Evolutionary conservation across 1,140 invertebrate species (phyloP).

Genomic region (Hylaeus volcanicus): DNA sequence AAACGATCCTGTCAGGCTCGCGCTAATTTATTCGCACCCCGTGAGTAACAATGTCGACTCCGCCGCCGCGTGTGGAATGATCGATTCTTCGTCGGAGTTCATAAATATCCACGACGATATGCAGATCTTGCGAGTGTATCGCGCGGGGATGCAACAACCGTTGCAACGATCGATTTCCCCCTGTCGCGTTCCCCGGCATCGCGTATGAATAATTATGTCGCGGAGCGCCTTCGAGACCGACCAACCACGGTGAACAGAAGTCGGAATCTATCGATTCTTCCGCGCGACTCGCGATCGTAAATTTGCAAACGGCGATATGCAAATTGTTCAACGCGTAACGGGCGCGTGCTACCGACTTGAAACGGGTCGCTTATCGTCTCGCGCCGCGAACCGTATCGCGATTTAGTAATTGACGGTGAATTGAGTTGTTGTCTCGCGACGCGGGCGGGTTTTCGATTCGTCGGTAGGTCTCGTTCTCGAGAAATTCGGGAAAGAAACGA

Average conservation of each 20-base stretch:
- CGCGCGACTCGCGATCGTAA: conserved; percentile 8
- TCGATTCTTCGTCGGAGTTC: conserved; percentile 21
- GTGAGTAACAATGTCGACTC: conserved; percentile 2
- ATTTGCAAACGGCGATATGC: conserved; percentile 38
- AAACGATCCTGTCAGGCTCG: neutral
- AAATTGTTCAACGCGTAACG: conserved; percentile 2
- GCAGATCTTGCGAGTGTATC: conserved; percentile 8
- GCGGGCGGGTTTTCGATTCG: neutral
- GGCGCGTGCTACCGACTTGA: neutral
- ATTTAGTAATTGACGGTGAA: conserved; percentile 31
- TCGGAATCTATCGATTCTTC: conserved; percentile 1
- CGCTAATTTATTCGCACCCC: neutral
- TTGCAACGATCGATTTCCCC: neutral
- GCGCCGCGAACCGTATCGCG: conserved; percentile 12
- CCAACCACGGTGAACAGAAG: neutral
- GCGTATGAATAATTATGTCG: conserved; percentile 38
- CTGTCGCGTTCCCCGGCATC: neutral
- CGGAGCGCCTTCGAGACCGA: conserved; percentile 1
- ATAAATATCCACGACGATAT: conserved; percentile 39
- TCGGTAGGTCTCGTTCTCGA: too few relatives aligned
- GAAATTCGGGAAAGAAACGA: too few relatives aligned
- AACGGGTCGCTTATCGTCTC: conserved; percentile 8
- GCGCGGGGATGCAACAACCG: neutral
- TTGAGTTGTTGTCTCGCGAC: conserved; percentile 15
- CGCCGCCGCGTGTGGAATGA: conserved; percentile 2